These are phyloP conservation scores for Drosophila ustulata DNA, from an alignment of 2,888 invertebrate species.

Conservation along the genomic window DNA sequence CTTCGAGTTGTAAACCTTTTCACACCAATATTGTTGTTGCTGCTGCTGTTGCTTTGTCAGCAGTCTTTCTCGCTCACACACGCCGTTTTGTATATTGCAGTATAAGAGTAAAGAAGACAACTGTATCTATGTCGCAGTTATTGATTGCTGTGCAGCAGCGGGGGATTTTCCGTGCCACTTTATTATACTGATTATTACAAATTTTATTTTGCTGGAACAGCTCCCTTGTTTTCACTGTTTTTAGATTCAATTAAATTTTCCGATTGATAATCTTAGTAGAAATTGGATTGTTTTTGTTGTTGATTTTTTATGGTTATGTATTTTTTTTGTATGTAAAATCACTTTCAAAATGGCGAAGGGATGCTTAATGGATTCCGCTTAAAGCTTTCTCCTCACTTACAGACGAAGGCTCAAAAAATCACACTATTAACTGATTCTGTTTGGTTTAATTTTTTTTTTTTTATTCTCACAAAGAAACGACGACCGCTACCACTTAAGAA, in stretches of 20 bases:
- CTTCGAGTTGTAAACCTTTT: slow-evolving; percentile 82
- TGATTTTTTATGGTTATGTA: slow-evolving; percentile 54
- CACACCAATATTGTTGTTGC: slow-evolving; percentile 58
- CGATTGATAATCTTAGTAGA: slow-evolving; percentile 39
- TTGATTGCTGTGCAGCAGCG: slow-evolving; percentile 66
- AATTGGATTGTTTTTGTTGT: slow-evolving; percentile 46
- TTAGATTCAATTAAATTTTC: slow-evolving; percentile 52
- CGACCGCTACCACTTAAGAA: slow-evolving; percentile 47
- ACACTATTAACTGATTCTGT: slow-evolving; percentile 74
- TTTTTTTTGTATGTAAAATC: slow-evolving; percentile 72
- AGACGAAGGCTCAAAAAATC: slow-evolving; percentile 80
- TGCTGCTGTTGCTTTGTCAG: slow-evolving; percentile 44
- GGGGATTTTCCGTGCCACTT: slow-evolving; percentile 67
- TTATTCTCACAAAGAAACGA: slow-evolving; percentile 65
- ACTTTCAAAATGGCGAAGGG: slow-evolving; percentile 81
- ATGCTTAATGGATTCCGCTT: slow-evolving; percentile 75
- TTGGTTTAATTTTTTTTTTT: slow-evolving; percentile 59
- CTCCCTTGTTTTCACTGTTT: slow-evolving; percentile 62
- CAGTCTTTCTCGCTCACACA: slow-evolving; percentile 52
- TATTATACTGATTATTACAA: slow-evolving; percentile 67
- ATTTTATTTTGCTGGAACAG: slow-evolving; percentile 58
- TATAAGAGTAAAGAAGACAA: slow-evolving; percentile 61
- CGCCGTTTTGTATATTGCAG: slow-evolving; percentile 41
- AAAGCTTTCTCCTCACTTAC: slow-evolving; percentile 77
- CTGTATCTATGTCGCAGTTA: slow-evolving; percentile 69